Conservation (phyloP, 2,888 invertebrate genomes). For the Pyrrhia umbra region DNA sequence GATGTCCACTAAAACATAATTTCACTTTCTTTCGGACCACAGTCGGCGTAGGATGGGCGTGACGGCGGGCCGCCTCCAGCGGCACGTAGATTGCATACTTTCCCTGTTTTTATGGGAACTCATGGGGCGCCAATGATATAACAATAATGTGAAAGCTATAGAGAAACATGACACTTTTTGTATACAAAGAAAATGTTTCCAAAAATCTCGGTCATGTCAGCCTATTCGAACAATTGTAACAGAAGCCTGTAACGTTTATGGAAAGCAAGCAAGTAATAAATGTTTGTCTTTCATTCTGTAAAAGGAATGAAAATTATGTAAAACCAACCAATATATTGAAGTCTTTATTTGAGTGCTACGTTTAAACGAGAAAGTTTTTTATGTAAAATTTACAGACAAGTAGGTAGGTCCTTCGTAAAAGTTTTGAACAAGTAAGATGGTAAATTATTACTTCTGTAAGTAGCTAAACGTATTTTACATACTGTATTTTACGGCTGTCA, state of each 20-base stretch:
- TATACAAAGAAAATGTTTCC: constrained; percentile 22
- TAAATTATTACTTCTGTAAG: constrained; percentile 20
- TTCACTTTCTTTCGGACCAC: constrained; percentile 85
- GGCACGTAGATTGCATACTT: constrained; percentile 83
- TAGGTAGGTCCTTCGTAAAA: constrained; percentile 23
- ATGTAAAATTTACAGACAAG: constrained; percentile 28
- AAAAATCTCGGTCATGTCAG: constrained; percentile 28
- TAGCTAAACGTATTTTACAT: constrained; percentile 23
- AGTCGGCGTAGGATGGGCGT: constrained; percentile 83
- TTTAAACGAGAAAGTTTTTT: constrained; percentile 39
- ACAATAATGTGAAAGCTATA: constrained; percentile 77
- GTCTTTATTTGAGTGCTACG: constrained; percentile 31
- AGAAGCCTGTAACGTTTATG: constrained; percentile 30
- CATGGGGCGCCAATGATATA: constrained; percentile 78
- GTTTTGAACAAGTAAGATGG: constrained; percentile 2
- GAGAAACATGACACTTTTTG: constrained; percentile 32
- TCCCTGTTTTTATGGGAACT: constrained; percentile 89
- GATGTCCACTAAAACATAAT: constrained; percentile 72
- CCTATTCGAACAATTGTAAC: constrained; percentile 14
- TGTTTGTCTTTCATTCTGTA: constrained; percentile 38
- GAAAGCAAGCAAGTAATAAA: constrained; percentile 29
- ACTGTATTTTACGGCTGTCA: constrained; percentile 15
- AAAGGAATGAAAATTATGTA: constrained; percentile 42
- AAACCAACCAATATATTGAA: constrained; percentile 34
- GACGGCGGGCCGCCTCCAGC: constrained; percentile 79